phyloP scores from a whole-genome alignment of 2,797 vertebrate species.

The Acipenser transmontanus region DNA sequence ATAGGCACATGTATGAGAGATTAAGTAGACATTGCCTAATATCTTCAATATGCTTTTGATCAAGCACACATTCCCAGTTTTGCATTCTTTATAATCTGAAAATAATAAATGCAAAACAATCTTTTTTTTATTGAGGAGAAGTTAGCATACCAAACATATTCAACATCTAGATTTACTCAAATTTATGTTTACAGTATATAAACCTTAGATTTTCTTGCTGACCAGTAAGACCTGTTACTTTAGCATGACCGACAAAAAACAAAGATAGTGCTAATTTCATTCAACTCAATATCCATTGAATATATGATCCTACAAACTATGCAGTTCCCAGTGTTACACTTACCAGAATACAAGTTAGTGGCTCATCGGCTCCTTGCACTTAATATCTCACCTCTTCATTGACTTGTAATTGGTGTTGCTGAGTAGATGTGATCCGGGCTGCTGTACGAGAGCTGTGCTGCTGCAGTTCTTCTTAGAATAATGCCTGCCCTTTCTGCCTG shows the following conservation, averaged over 20 bases:
- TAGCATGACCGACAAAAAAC: too few relatives aligned
- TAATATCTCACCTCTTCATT: slow-evolving; percentile 53
- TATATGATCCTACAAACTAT: too few relatives aligned
- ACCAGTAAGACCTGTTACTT: too few relatives aligned
- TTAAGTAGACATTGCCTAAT: slow-evolving; percentile 41
- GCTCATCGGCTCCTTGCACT: slow-evolving; percentile 22
- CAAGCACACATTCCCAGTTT: slow-evolving; percentile 20
- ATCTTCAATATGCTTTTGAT: slow-evolving; percentile 38
- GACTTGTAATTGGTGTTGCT: slow-evolving; percentile 47
- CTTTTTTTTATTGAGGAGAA: not conserved
- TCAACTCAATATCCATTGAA: too few relatives aligned
- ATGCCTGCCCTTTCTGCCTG: slow-evolving; percentile 61
- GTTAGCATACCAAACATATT: not conserved
- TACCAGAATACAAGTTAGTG: slow-evolving; percentile 40
- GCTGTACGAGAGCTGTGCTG: slow-evolving; percentile 41
- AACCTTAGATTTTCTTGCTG: too few relatives aligned
- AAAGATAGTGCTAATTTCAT: too few relatives aligned
- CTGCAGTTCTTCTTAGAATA: slow-evolving; percentile 57
- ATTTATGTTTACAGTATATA: not conserved
- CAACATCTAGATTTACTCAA: not conserved
- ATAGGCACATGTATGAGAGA: slow-evolving; percentile 35
- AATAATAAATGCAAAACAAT: slow-evolving; percentile 9
- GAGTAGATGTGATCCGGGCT: slow-evolving; percentile 37
- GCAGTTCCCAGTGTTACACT: slow-evolving; percentile 1
- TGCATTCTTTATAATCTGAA: slow-evolving; percentile 15